Evolutionary conservation across 1,140 invertebrate species (phyloP).

Genomic region (Cecropterus lyciades): DNA sequence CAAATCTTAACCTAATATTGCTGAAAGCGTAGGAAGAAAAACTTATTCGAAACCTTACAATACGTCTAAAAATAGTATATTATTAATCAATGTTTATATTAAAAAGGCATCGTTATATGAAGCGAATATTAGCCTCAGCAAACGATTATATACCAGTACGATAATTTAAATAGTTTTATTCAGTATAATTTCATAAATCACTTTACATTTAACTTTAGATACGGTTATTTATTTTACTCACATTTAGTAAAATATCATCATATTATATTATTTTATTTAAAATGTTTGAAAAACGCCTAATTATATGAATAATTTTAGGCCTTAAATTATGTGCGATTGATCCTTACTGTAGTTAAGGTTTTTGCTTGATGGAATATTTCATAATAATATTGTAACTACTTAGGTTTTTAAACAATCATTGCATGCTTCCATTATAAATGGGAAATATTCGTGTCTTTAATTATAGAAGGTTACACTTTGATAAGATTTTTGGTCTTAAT

Average conservation of each 20-base stretch:
- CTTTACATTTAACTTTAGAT: no score
- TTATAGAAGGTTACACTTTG: background rate
- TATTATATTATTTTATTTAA: no score
- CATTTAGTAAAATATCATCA: no score
- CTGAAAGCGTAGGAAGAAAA: conserved; percentile 49
- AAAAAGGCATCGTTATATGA: no score
- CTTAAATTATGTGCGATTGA: conserved; percentile 20
- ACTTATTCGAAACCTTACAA: conserved; percentile 18
- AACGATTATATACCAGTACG: no score
- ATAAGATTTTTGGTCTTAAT: background rate
- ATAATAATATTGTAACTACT: no score
- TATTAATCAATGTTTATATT: background rate
- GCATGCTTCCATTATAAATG: background rate
- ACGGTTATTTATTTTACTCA: no score
- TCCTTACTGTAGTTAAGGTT: conserved; percentile 3
- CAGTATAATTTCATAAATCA: no score
- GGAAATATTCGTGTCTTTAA: background rate
- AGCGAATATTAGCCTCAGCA: no score
- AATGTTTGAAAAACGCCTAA: no score
- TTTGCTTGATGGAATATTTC: background rate
- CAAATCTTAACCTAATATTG: conserved; percentile 67
- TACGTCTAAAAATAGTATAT: conserved; percentile 36
- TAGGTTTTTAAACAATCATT: background rate
- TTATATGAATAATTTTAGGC: conserved; percentile 9
- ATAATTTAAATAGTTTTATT: no score